Evolutionary conservation across 2,113 vertebrate species (phyloP), one percentile per base, ranked within the genome.

Genomic region (Lontra canadensis): DNA sequence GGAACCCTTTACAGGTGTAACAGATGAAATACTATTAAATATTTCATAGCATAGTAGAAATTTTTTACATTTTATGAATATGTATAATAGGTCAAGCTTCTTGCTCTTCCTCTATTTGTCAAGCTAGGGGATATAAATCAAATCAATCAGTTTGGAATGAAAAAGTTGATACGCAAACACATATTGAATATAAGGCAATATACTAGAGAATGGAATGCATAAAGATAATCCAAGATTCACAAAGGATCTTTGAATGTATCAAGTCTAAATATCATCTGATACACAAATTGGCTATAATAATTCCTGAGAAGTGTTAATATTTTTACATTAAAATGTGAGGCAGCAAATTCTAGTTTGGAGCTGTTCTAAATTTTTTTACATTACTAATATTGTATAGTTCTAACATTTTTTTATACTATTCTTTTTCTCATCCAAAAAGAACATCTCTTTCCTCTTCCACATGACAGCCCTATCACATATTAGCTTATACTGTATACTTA

Each of bases 1-100:
- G 21, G 57, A 95, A 81, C 0, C 7, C 89, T 95, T 69, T 92
- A 91, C 20, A 80, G 36, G 34, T 90, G 12, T 95, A 96, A 42
- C 3, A 83, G 82, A 88, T 90, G 39, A 97, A 83, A 69, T 93
- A 57, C 6, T 88, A 83, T 74, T 94, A 95, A 97, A 80, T 95
- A 76, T 86, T 87, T 74, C 90, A 90, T 71, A 88, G 42, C 8
- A 87, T 15, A 69, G 23, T 23, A 85, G 17, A 57, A 44, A 57
- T 69, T 81, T 34, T 49, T 96, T 83, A 47, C 55, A 85, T 55
- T 88, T 47, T 90, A 14, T 81, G 55, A 84, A 44, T 80, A 91
- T 39, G 18, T 69, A 47, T 34, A 85, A 67, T 44, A 88, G 67
- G 34, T 76, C 29, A 79, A 15, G 12, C 87, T 92, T 74, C 34